These are phyloP conservation scores for Machaerirhynchus nigripectus DNA, from an alignment of 2,113 vertebrate genomes.

Conservation along the genomic window DNA sequence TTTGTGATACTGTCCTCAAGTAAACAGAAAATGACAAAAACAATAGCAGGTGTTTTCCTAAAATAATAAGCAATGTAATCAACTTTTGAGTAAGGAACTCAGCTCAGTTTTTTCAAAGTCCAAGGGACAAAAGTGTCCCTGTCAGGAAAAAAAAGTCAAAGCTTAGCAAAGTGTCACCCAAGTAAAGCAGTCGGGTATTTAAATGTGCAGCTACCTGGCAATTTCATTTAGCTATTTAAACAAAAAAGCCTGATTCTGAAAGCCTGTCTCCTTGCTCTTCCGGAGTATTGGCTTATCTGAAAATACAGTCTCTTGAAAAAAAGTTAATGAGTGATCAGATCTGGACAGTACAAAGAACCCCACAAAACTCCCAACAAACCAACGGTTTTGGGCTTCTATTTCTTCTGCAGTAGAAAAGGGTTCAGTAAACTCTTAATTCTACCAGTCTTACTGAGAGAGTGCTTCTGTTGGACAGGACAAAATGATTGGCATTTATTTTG, in stretches of 20 bases:
- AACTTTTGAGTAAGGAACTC: not conserved
- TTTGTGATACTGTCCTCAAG: not conserved
- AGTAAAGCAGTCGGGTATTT: not conserved
- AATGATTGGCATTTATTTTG: not conserved
- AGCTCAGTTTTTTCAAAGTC: not conserved
- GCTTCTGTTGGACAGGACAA: fast-evolving
- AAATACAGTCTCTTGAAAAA: not conserved
- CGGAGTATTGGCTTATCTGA: not conserved
- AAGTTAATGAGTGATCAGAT: not conserved
- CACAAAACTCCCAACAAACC: not conserved
- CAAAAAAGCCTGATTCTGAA: not conserved
- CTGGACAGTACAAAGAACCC: fast-evolving
- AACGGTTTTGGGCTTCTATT: not conserved
- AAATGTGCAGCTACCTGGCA: not conserved
- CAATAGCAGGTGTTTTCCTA: not conserved
- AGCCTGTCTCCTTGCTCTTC: fast-evolving
- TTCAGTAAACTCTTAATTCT: not conserved
- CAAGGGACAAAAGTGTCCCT: not conserved
- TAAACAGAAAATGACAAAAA: not conserved
- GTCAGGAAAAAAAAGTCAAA: not conserved
- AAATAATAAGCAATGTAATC: not conserved
- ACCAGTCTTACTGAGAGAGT: not conserved
- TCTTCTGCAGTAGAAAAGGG: not conserved
- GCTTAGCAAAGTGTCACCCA: not conserved
- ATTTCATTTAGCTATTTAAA: not conserved